A percentile compares a stretch with the other conserved stretches of the same genome.
phyloP scores from a whole-genome alignment of 2,888 invertebrate genomes.

The Zele albiditarsus region DNA sequence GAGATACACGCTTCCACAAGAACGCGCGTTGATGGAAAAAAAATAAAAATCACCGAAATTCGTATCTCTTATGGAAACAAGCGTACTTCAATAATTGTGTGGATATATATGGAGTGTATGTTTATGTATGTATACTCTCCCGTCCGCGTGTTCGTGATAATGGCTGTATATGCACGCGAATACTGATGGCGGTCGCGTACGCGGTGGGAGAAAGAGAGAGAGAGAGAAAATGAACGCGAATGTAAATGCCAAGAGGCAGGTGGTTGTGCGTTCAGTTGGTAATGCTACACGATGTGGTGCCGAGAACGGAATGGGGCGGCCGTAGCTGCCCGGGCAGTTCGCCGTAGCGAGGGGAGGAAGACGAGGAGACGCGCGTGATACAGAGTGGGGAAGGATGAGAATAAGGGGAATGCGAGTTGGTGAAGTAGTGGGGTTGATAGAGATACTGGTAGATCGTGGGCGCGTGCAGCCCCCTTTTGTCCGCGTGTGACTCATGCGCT shows the following conservation, averaged over 20 bases:
- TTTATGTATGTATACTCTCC: slow-evolving; percentile 18
- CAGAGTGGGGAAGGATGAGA: slow-evolving; percentile 37
- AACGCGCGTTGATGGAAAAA: not conserved
- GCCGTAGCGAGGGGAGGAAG: slow-evolving; percentile 67
- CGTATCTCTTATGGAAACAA: not conserved
- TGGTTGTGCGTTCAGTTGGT: slow-evolving; percentile 54
- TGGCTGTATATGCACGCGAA: slow-evolving; percentile 4
- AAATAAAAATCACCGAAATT: slow-evolving; percentile 14
- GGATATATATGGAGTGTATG: slow-evolving; percentile 20
- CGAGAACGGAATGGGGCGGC: slow-evolving; percentile 73
- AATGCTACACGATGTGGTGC: slow-evolving; percentile 71
- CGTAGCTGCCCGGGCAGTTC: slow-evolving; percentile 72
- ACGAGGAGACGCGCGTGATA: slow-evolving; percentile 42
- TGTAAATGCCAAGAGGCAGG: slow-evolving; percentile 50
- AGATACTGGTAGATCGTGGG: slow-evolving; percentile 23
- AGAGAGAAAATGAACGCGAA: slow-evolving; percentile 48
- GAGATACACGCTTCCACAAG: not conserved
- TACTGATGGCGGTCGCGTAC: slow-evolving; percentile 14
- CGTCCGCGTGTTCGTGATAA: slow-evolving; percentile 13
- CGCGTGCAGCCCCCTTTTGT: slow-evolving; percentile 27
- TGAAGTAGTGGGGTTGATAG: slow-evolving; percentile 39
- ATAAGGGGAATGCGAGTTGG: slow-evolving; percentile 41
- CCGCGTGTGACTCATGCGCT: not conserved
- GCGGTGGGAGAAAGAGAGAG: slow-evolving; percentile 49
- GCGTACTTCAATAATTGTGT: not conserved